Evolutionary conservation across 2,113 vertebrate genomes (phyloP).

Genomic region (Mastomys coucha): DNA sequence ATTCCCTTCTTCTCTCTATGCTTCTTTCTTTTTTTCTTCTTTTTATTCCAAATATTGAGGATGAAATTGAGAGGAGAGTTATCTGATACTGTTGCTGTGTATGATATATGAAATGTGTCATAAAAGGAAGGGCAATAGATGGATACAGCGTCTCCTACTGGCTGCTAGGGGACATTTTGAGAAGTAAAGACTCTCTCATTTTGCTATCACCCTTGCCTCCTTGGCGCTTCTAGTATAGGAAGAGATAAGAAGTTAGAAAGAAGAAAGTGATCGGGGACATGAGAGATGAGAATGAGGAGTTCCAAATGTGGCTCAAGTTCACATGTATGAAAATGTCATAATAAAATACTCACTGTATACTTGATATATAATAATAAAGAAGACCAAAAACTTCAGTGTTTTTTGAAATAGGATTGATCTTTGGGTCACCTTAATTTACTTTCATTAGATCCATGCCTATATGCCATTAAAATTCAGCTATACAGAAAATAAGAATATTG

Average conservation of each 20-base stretch:
- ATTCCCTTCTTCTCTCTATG: too few species aligned
- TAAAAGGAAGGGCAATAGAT: neutral
- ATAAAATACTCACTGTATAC: neutral
- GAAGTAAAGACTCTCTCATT: neutral
- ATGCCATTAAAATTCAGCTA: neutral
- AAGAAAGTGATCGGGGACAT: accelerated
- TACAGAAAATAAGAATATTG: neutral
- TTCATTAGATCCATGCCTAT: neutral
- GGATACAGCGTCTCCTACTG: neutral
- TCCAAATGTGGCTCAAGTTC: neutral
- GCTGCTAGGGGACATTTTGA: neutral
- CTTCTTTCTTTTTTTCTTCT: neutral
- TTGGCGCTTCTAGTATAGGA: neutral
- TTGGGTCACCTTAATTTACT: neutral
- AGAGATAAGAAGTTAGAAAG: neutral
- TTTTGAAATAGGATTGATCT: neutral
- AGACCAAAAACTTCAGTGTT: too few species aligned
- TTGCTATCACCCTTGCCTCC: too few species aligned
- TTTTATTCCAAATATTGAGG: neutral
- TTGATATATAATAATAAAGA: neutral
- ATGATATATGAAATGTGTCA: neutral
- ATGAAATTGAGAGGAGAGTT: neutral
- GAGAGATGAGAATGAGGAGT: neutral
- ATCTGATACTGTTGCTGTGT: neutral
- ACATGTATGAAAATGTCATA: neutral